Evolutionary conservation across 2,797 vertebrate species (phyloP), one percentile per base, ranked within the genome.

Genomic region (Percopsis omiscomaycus): DNA sequence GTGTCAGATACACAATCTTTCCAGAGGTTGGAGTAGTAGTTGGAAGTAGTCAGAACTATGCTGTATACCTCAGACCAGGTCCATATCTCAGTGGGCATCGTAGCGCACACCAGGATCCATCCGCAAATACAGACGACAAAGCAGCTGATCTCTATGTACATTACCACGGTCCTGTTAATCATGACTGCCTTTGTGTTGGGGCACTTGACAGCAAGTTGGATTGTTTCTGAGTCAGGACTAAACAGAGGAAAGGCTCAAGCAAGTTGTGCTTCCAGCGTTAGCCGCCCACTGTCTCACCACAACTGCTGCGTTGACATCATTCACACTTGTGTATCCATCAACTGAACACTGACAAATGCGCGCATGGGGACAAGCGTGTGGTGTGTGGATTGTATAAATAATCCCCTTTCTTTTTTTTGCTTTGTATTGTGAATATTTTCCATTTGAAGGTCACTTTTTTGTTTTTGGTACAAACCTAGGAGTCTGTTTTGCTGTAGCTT

Each of bases 1-100:
- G 92, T 91, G 69, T 94, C 93, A 0, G 90, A 86, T 45, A 91
- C 13, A 16, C 93, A 94, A 44, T 92, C 90, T 73, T 92, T 91
- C 92, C 93, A 94, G 53, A 94, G 77, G 78, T 93, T 94, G 66
- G 91, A 93, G 85, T 83, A 92, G 76, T 87, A 92, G 84, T 86
- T 89, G 0, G 85, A 69, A 0, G 87, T 84, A 3, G 89, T 90
- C 60, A 94, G 67, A 60, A 92, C 90, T 5, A 86, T 66, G 55
- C 75, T 87, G 22, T 64, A 53, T 5, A 92, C 86, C 58, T 91
- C 89, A 44, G 93, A 94, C 80, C 84, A 90, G 14, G 91, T 89
- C 93, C 93, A 94, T 69, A 91, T 89, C 61, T 93, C 89, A 0
- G 79, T 92, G 2, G 89, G 85, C 87, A 92, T 75, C 0, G 93